phyloP scores from a whole-genome alignment of 2,888 invertebrate genomes.

The Magallana nippona region DNA sequence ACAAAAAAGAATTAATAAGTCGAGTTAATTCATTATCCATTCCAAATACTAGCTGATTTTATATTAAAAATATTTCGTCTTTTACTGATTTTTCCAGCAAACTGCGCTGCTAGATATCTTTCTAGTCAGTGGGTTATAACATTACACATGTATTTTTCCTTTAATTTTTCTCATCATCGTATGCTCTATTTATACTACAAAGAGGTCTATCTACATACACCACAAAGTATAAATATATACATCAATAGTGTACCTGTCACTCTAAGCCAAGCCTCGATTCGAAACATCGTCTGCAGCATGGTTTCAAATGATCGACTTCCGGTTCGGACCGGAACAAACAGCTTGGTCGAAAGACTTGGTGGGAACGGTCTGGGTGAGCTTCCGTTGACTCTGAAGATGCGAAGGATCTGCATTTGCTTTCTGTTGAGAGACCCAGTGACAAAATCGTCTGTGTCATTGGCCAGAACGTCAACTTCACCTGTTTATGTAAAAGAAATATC shows the following conservation, averaged over 20 bases:
- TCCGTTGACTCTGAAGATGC: conserved; percentile 58
- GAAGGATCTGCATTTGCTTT: conserved; percentile 47
- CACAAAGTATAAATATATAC: too few species aligned
- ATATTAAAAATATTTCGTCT: too few species aligned
- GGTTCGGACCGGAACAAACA: conserved; percentile 60
- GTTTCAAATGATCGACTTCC: conserved; percentile 57
- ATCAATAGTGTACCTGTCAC: conserved; percentile 54
- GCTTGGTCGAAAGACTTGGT: conserved; percentile 49
- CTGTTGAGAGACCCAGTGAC: conserved; percentile 47
- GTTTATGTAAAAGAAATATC: conserved; percentile 4
- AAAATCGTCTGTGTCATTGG: conserved; percentile 57
- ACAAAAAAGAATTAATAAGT: too few species aligned
- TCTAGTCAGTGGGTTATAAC: too few species aligned
- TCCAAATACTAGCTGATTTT: too few species aligned
- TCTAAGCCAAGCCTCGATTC: conserved; percentile 65
- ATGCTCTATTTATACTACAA: too few species aligned
- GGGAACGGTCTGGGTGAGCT: conserved; percentile 40
- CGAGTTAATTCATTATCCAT: too few species aligned
- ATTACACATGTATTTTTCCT: too few species aligned
- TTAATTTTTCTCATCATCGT: too few species aligned
- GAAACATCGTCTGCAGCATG: conserved; percentile 65
- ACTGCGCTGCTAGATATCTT: too few species aligned
- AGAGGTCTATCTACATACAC: too few species aligned
- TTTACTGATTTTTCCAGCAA: too few species aligned
- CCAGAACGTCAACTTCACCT: conserved; percentile 49